Conservation (phyloP, 2,797 vertebrate genomes). For the Kryptolebias ocellatus region DNA sequence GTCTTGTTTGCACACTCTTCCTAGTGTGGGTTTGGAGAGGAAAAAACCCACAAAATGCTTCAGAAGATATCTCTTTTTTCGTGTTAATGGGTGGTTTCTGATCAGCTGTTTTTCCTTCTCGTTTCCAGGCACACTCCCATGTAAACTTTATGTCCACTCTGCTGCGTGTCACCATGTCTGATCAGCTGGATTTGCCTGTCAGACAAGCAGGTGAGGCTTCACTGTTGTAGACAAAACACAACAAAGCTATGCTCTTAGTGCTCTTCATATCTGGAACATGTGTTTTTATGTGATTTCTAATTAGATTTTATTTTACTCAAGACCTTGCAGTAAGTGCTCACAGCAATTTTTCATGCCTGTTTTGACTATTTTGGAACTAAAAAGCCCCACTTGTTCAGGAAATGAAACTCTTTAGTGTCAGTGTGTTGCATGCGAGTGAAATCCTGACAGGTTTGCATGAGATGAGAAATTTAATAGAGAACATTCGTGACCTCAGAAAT, state of each 20-base stretch:
- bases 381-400: too few relatives aligned
- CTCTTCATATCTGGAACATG: too few relatives aligned
- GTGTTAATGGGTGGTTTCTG: background rate
- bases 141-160: constrained; percentile 96
- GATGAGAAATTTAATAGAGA: too few relatives aligned
- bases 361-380: too few relatives aligned
- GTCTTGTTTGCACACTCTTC: background rate
- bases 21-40: background rate
- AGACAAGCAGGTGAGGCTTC: constrained; percentile 93
- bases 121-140: constrained; percentile 91
- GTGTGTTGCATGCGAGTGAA: too few relatives aligned
- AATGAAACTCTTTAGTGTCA: too few relatives aligned
- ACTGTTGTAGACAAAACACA: background rate
- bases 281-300: too few relatives aligned
- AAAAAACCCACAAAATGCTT: background rate
- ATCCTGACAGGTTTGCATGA: too few relatives aligned
- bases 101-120: constrained; percentile 32
- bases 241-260: too few relatives aligned
- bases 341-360: background rate
- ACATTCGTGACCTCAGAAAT: constrained; percentile 25
- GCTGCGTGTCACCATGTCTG: constrained; percentile 97
- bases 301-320: background rate
- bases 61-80: background rate
- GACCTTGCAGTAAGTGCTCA: background rate
- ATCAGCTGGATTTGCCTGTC: constrained; percentile 97